A percentile compares a stretch with the other conserved stretches of the same genome.
Evolutionary conservation across 2,888 invertebrate genomes (phyloP).

Genomic region (Plagiodera versicolora): DNA sequence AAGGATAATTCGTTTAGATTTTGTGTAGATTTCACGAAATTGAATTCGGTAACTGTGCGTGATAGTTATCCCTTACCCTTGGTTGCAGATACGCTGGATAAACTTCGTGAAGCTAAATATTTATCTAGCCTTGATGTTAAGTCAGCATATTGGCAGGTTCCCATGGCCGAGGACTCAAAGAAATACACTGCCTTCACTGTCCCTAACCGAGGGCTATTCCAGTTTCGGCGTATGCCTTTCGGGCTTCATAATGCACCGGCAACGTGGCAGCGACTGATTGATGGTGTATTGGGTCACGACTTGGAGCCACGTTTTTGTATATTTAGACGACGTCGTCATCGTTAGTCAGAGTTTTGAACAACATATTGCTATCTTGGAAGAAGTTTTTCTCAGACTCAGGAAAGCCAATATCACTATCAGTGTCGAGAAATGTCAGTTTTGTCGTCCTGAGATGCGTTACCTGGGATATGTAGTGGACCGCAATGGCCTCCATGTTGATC

Average conservation of each 20-base stretch:
- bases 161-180: slow-evolving; percentile 11
- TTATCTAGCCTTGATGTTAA: too few species aligned
- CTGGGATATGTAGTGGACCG: too few species aligned
- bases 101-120: slow-evolving; percentile 37
- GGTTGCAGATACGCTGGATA: slow-evolving; percentile 35
- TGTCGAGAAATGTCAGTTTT: slow-evolving; percentile 20
- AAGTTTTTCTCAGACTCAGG: slow-evolving; percentile 32
- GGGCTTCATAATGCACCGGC: slow-evolving; percentile 37
- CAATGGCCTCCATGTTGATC: too few species aligned
- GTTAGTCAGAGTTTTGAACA: slow-evolving; percentile 26
- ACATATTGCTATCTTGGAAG: slow-evolving; percentile 27
- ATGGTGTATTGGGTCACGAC: slow-evolving; percentile 32
- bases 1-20: background rate
- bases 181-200: slow-evolving; percentile 17
- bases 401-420: slow-evolving; percentile 35
- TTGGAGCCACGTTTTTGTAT: slow-evolving; percentile 35
- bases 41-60: slow-evolving; percentile 39
- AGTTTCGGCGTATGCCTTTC: slow-evolving; percentile 34
- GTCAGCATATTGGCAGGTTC: slow-evolving; percentile 25
- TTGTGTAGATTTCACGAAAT: slow-evolving; percentile 9
- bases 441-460: slow-evolving; percentile 14
- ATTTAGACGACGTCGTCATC: slow-evolving; percentile 39
- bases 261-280: slow-evolving; percentile 36
- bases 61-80: too few species aligned
- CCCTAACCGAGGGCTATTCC: slow-evolving; percentile 16